Evolutionary conservation across 2,113 vertebrate genomes (phyloP).

Genomic region (Microcebus jonahi): DNA sequence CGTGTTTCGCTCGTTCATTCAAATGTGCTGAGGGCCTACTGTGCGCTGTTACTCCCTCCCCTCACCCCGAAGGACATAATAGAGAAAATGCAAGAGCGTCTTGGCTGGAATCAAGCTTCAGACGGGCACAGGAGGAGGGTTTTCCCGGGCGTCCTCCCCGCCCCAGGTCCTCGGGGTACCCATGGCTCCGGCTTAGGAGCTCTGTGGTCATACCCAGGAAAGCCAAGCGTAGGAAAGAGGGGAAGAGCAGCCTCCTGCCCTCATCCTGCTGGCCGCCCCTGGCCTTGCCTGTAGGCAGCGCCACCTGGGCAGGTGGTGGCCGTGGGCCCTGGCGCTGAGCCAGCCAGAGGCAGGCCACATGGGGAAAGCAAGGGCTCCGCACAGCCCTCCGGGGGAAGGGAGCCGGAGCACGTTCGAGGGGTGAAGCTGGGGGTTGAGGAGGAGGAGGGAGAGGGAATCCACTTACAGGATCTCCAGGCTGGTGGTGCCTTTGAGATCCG

Average conservation of each 20-base stretch:
- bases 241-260: background rate
- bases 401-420: background rate
- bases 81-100: background rate
- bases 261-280: background rate
- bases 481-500: conserved; percentile 95
- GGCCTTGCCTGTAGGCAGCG: background rate
- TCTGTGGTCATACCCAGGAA: background rate
- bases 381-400: background rate
- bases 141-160: background rate
- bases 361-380: background rate
- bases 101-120: background rate
- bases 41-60: background rate
- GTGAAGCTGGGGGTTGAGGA: background rate
- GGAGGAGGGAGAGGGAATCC: conserved; percentile 7
- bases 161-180: background rate
- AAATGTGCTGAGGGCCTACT: background rate
- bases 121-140: background rate
- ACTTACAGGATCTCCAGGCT: conserved; percentile 97
- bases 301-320: background rate
- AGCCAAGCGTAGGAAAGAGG: background rate
- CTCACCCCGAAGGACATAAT: fast-evolving
- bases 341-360: background rate
- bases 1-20: background rate
- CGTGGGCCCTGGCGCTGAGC: background rate
- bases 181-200: background rate